Percentiles rank a stretch among this genome's conserved stretches.
Conservation (phyloP, 2,888 invertebrate genomes). For the Tanypteryx hageni region DNA sequence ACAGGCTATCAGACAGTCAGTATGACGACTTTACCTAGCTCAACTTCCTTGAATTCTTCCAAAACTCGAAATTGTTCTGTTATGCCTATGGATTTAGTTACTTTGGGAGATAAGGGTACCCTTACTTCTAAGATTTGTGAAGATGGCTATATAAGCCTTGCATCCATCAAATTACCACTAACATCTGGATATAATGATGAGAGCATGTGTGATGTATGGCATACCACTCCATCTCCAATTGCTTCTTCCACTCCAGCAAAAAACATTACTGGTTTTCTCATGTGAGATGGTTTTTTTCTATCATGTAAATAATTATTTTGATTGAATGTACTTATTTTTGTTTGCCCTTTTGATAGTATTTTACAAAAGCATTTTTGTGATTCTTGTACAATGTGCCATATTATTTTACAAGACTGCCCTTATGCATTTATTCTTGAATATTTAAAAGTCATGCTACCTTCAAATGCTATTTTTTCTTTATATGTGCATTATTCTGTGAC, state of each 20-base stretch:
- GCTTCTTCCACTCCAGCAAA: slow-evolving; percentile 51
- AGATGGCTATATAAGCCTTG: slow-evolving; percentile 43
- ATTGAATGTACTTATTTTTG: not conserved
- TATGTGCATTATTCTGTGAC: no score
- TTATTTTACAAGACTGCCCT: no score
- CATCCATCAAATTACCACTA: slow-evolving; percentile 36
- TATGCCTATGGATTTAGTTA: not conserved
- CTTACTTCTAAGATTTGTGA: slow-evolving; percentile 20
- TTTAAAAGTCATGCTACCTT: no score
- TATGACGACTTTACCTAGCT: slow-evolving; percentile 29
- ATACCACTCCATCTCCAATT: slow-evolving; percentile 14
- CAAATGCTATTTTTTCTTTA: no score
- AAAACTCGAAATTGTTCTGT: not conserved
- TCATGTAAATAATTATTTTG: not conserved
- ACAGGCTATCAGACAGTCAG: slow-evolving; percentile 40
- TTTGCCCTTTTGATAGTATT: no score
- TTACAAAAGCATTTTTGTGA: no score
- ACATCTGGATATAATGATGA: slow-evolving; percentile 41
- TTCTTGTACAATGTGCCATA: no score
- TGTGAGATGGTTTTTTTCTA: not conserved
- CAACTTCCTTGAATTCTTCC: not conserved
- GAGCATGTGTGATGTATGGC: slow-evolving; percentile 56
- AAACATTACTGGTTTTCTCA: slow-evolving; percentile 43
- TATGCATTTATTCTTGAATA: no score
- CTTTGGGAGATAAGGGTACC: not conserved